Base-by-base conservation (phyloP, 2,888 invertebrate genomes). In the Heteromurus nitidus region DNA sequence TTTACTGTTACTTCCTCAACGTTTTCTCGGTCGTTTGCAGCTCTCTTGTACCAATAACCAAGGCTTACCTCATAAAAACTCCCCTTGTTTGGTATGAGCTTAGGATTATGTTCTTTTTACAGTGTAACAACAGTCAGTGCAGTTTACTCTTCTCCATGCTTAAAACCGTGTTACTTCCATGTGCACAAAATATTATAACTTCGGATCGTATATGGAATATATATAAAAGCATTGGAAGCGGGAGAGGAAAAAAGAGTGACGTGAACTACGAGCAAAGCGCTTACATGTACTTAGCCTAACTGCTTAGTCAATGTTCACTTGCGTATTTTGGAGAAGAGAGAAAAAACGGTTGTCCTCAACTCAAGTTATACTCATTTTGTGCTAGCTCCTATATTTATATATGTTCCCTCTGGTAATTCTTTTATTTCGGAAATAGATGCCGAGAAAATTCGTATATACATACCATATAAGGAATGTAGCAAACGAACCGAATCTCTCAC, bases 51-150 rank as follows among this genome's bases (percentile, higher is more conserved):
- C 68, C 77, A 77, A 69, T 69, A 77, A 77, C 62, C 69, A 69
- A 77, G 67, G 77, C 76, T 76, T 77, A 69, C 77, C 77, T 77
- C 77, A 77, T 77, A 77, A 77, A 77, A 77, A 69, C 64, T 77
- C 77, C 77, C 77, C 77, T 77, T 77, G 69, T 77, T 77, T 77
- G 77, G 77, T 64, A 77, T 77, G 77, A 77, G 77, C 77, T 77
- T 69, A 69, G 77, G 77, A 77, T 77, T 77, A 77, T 77, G 68
- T 64, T 62, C 77, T 69, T 77, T 77, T 77, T 77, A 77, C 77
- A 69, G 77, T 58, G 69, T 77, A 77, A 77, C 77, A 77, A 69
- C 69, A 77, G 69, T 77, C 77, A 69, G 53, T 53, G 68, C 64
- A 69, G 55, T 73, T 47, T 31, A 68, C 69, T 76, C 47, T 77